These are phyloP conservation scores for Pherbina coryleti DNA, from an alignment of 2,888 invertebrate genomes.

Conservation along the genomic window DNA sequence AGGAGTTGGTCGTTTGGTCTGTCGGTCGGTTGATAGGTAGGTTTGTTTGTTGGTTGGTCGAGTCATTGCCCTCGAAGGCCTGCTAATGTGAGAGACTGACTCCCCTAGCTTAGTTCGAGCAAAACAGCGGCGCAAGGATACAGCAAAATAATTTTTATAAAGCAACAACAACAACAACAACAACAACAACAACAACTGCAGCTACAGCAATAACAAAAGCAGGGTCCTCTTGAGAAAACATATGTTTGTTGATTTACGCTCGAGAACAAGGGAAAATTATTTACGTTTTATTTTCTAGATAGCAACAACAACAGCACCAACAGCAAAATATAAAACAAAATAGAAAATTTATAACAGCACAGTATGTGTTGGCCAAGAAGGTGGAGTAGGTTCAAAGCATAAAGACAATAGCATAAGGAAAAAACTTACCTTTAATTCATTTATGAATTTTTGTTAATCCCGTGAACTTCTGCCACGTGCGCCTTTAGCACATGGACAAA, in stretches of 20 bases:
- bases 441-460: slow-evolving; percentile 30
- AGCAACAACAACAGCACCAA: neutral
- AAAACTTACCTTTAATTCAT: slow-evolving; percentile 12
- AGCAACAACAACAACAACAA: slow-evolving; percentile 10
- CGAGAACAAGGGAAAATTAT: slow-evolving; percentile 28
- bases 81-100: neutral
- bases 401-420: neutral
- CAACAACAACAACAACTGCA: slow-evolving; percentile 9
- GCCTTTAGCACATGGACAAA: neutral
- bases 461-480: slow-evolving; percentile 34
- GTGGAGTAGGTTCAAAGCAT: neutral
- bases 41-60: neutral
- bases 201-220: neutral
- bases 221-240: slow-evolving; percentile 42
- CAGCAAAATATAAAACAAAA: neutral
- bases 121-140: neutral
- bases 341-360: slow-evolving; percentile 15
- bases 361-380: neutral
- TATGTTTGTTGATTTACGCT: slow-evolving; percentile 37
- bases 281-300: slow-evolving; percentile 5
- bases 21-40: neutral
- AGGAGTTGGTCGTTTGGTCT: neutral
- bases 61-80: slow-evolving; percentile 12
- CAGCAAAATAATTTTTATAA: neutral
- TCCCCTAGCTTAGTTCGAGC: neutral